Percentiles rank a stretch among this genome's conserved stretches.
Conservation (phyloP, 2,888 invertebrate genomes). For the Chorisops tibialis region DNA sequence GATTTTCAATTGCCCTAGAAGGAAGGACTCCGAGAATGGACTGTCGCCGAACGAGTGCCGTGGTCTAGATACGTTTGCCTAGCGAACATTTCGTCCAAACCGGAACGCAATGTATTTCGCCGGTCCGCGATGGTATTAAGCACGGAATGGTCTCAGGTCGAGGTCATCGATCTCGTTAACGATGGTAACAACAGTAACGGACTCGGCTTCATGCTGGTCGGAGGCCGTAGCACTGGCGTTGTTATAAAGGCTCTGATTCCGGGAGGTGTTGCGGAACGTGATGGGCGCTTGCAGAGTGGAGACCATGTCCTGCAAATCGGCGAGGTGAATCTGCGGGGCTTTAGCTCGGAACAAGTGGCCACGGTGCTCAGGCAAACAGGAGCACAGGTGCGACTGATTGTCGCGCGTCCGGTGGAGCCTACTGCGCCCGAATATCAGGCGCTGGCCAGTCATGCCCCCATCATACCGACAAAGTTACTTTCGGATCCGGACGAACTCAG, state of each 20-base stretch:
- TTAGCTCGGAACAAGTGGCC: conserved; percentile 94
- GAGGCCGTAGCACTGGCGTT: conserved; percentile 95
- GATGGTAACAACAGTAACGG: conserved; percentile 99
- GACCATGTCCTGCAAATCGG: conserved; percentile 97
- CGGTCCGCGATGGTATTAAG: conserved; percentile 70
- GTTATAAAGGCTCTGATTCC: conserved; percentile 97
- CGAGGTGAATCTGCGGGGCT: conserved; percentile 90
- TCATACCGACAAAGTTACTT: conserved; percentile 88
- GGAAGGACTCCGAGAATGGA: not conserved
- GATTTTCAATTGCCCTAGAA: not conserved
- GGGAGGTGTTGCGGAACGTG: conserved; percentile 94
- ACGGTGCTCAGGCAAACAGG: conserved; percentile 69
- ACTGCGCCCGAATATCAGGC: conserved; percentile 73
- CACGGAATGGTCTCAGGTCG: conserved; percentile 99
- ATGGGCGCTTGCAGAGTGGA: conserved; percentile 91
- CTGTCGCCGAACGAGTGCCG: not conserved
- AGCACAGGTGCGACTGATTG: conserved; percentile 75
- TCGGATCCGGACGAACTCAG: conserved; percentile 89
- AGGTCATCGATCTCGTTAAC: conserved; percentile 96
- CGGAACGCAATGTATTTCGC: conserved; percentile 20
- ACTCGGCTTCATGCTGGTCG: conserved; percentile 97
- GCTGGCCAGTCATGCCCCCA: conserved; percentile 72
- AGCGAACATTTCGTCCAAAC: conserved; percentile 16
- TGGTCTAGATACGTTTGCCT: not conserved
- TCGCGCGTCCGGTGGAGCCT: conserved; percentile 90